Base-by-base conservation (phyloP, 53 echinoderm and acorn worm species). In the Holothuria scabra region DNA sequence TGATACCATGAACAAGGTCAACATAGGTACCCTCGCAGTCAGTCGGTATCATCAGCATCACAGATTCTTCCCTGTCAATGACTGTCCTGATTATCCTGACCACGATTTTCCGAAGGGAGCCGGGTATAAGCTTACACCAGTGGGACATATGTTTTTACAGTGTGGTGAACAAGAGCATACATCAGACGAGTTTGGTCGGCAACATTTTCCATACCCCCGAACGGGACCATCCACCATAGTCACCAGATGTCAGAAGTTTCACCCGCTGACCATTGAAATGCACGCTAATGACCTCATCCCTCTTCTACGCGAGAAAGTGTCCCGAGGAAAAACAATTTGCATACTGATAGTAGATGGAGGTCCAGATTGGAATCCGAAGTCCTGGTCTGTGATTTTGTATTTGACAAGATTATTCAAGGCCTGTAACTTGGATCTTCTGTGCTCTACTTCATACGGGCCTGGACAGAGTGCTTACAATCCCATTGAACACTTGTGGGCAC, bases 401-500 rank as follows among this genome's bases (percentile, higher is more conserved):
- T 46, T 86, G 63, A 28, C 46, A 12, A 46, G 83, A 28, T 26
- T 86, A 28, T 60, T 81, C 21, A 34, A 82, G 13, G 16, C 52
- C 2, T 41, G 81, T 21, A 65, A 82, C 44, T 65, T 82, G 23
- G 89, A 90, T 59, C 83, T 86, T 12, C 62, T 90, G 59, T 83
- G 83, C n/a, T 70, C 76, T 82, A 49, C 71, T 3, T 71, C 44
- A 21, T 71, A 41, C 33, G 41, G 44, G 7, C 41, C 71, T 21
- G 67, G 76, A 8, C 76, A 87, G 26, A 82, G 75, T 55, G 90
- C 90, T 19, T 67, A 64, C 46, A 90, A 87, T 30, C 87, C 74
- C 21, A 84, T 90, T n/a, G 84, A 91, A 46, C 87, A 87, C 37
- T 22, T 68, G 1, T 87, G 91, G 84, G 59, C 91, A 5, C 87